Base-by-base conservation (phyloP, 2,113 vertebrate species). In the Suricata suricatta region DNA sequence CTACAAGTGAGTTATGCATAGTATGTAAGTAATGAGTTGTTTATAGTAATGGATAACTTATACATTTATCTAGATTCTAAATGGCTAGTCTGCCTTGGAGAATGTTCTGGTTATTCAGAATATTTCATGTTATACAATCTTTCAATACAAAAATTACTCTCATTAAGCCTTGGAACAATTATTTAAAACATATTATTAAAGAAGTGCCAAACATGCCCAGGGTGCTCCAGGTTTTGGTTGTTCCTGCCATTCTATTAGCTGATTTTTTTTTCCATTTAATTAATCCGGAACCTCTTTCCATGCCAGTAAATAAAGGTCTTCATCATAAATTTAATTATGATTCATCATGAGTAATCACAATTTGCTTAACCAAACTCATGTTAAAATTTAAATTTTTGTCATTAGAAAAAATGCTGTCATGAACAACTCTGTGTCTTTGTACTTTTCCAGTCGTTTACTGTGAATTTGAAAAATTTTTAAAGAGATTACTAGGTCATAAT, bases 391-490 rank as follows among this genome's bases (percentile, higher is more conserved):
- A 33, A 4, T 38, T 23, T 88, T 96, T 87, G 33, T 31, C 72
- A 38, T 54, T 95, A 38, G 57, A 71, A 96, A 86, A 80, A 74
- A 15, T 72, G 2, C 11, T n/a, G 33, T 66, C 3, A 16, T 47
- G 5, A 93, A 33, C 44, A 54, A 47, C 2, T 83, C 31, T 54
- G 1, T 31, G 79, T 83, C 12, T 35, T 5, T 86, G 38, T 41
- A 80, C 23, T 87, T 87, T 80, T 81, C 17, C 7, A 82, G 0
- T 82, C 44, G 63, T 91, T 90, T 69, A 7, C 17, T 79, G 25
- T 90, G 16, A 54, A 69, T 74, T 86, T 93, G 77, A 96, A 64
- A 69, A 64, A 21, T 52, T 60, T 85, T 81, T 94, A 91, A 84
- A 50, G 23, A 21, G 7, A 76, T 95, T 89, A 13, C 6, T 47